A percentile compares a stretch with the other conserved stretches of the same genome.
These are phyloP conservation scores for Callionymus lyra DNA, from an alignment of 2,113 vertebrate species.

Conservation along the genomic window DNA sequence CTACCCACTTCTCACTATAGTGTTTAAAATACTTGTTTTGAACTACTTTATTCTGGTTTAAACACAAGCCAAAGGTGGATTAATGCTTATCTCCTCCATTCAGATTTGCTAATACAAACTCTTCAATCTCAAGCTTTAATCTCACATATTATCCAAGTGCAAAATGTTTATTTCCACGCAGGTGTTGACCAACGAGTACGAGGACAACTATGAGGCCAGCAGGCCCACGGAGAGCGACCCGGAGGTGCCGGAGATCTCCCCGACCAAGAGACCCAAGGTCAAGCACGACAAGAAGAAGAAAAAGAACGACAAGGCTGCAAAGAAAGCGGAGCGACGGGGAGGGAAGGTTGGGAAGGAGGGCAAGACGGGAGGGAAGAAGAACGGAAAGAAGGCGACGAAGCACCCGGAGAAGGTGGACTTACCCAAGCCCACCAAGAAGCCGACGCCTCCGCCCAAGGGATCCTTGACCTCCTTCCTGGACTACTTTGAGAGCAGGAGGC, in stretches of 20 bases:
- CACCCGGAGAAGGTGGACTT: slow-evolving; percentile 69
- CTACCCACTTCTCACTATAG: too few relatives aligned
- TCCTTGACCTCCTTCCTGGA: slow-evolving; percentile 74
- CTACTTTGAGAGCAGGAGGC: slow-evolving; percentile 87
- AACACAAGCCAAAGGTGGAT: too few relatives aligned
- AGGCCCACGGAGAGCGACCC: slow-evolving; percentile 59
- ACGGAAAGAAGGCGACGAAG: slow-evolving; percentile 69
- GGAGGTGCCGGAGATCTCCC: slow-evolving; percentile 62
- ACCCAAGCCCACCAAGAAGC: slow-evolving; percentile 70
- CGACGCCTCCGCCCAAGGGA: slow-evolving; percentile 59
- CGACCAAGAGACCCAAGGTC: slow-evolving; percentile 70
- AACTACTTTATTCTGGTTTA: too few relatives aligned
- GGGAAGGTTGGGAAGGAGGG: slow-evolving; percentile 72
- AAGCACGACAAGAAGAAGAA: slow-evolving; percentile 84
- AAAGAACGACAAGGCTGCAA: slow-evolving; percentile 73
- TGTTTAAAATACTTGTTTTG: too few relatives aligned
- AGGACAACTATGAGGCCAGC: slow-evolving; percentile 72
- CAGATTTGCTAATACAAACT: too few relatives aligned
- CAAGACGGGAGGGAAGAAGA: slow-evolving; percentile 71
- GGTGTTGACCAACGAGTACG: slow-evolving; percentile 79
- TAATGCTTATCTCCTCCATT: too few relatives aligned
- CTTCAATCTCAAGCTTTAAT: too few relatives aligned
- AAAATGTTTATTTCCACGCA: slow-evolving; percentile 9
- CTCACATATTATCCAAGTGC: too few relatives aligned
- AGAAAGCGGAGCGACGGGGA: slow-evolving; percentile 76